phyloP scores from a whole-genome alignment of 1,140 invertebrate genomes.

The Penaeus vannamei region DNA sequence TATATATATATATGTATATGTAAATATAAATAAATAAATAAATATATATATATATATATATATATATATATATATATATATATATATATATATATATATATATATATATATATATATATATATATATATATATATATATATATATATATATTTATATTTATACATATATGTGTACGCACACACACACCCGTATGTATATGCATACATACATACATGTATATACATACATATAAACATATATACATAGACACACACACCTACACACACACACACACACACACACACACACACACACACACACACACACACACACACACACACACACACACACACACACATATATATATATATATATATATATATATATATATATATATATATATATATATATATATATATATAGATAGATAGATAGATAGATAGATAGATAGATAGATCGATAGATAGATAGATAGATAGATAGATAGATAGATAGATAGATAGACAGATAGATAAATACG shows the following conservation, averaged over 20 bases:
- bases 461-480: slow-evolving; percentile 11
- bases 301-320: too few relatives aligned
- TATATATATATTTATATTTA: slow-evolving; percentile 5
- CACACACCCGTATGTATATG: neutral
- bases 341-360: neutral
- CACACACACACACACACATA: too few relatives aligned
- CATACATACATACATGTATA: neutral
- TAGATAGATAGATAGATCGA: neutral
- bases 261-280: too few relatives aligned
- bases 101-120: slow-evolving; percentile 22
- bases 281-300: too few relatives aligned
- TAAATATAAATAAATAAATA: neutral
- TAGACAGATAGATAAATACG: slow-evolving; percentile 12
- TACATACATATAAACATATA: too few relatives aligned
- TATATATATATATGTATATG: neutral
- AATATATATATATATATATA: slow-evolving; percentile 7
- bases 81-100: neutral
- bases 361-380: neutral
- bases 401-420: neutral
- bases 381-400: neutral
- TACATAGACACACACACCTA: too few relatives aligned
- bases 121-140: slow-evolving; percentile 22
- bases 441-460: neutral
- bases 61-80: too few relatives aligned
- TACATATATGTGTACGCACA: neutral